phyloP scores from a whole-genome alignment of 1,140 invertebrate genomes.

The Thereuonema tuberculata region DNA sequence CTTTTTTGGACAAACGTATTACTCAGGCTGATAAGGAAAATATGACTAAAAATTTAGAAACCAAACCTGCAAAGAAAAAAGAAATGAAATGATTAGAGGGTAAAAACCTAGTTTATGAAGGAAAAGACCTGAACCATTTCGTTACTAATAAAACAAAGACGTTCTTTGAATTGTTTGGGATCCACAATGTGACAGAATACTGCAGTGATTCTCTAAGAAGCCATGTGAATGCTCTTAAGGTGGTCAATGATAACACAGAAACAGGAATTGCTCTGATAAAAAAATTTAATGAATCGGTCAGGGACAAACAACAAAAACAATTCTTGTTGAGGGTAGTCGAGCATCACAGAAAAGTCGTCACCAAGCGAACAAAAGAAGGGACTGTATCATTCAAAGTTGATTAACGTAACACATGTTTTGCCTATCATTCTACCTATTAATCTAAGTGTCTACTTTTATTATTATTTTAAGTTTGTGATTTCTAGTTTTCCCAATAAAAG shows the following conservation, averaged over 20 bases:
- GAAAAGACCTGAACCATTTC: background rate
- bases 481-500: background rate
- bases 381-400: background rate
- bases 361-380: background rate
- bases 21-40: background rate
- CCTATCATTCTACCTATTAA: background rate
- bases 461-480: background rate
- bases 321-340: background rate
- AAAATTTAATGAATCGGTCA: background rate
- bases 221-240: background rate
- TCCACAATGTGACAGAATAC: background rate
- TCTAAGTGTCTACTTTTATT: background rate
- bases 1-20: background rate
- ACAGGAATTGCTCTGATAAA: background rate
- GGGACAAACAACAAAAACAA: background rate
- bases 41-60: slow-evolving; percentile 9
- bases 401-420: background rate
- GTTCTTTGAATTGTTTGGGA: background rate
- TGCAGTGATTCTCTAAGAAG: background rate
- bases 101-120: too few species aligned
- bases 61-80: too few species aligned
- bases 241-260: background rate
- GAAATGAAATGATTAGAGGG: too few species aligned
- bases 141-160: background rate
- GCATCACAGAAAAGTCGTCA: background rate